Conservation (phyloP, 2,113 vertebrate species). For the Perccottus glenii region DNA sequence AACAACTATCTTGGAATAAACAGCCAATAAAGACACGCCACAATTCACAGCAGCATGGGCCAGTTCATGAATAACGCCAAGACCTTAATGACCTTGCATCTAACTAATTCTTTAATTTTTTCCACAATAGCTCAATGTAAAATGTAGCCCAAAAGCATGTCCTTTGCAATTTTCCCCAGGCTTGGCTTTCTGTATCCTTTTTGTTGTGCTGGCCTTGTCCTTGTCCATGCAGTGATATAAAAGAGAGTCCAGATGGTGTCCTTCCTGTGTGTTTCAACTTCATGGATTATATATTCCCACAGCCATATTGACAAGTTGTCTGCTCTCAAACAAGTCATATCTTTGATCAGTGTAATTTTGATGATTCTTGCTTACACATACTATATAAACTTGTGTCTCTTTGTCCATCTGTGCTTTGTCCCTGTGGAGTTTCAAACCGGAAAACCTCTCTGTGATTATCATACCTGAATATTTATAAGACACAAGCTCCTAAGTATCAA, state of each 20-base stretch:
- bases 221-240: conserved; percentile 49
- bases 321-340: conserved; percentile 1
- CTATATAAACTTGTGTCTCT: conserved; percentile 15
- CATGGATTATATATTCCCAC: conserved; percentile 61
- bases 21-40: conserved; percentile 12
- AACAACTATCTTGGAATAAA: conserved; percentile 50
- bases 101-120: neutral
- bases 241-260: conserved; percentile 70
- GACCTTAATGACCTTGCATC: conserved; percentile 9
- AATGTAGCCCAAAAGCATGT: neutral
- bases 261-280: conserved; percentile 59
- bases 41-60: neutral
- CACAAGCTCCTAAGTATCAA: conserved; percentile 46
- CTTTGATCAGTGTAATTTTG: neutral
- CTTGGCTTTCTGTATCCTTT: conserved; percentile 20
- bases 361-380: neutral
- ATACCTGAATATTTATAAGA: conserved; percentile 75
- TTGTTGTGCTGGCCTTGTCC: conserved; percentile 20
- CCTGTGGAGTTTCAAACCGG: conserved; percentile 47
- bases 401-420: conserved; percentile 65
- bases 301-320: conserved; percentile 35
- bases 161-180: neutral
- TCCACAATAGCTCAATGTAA: neutral
- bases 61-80: conserved; percentile 6
- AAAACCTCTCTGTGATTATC: conserved; percentile 57